Conservation (phyloP, 2,888 invertebrate species). For the Epirrhoe alternata region DNA sequence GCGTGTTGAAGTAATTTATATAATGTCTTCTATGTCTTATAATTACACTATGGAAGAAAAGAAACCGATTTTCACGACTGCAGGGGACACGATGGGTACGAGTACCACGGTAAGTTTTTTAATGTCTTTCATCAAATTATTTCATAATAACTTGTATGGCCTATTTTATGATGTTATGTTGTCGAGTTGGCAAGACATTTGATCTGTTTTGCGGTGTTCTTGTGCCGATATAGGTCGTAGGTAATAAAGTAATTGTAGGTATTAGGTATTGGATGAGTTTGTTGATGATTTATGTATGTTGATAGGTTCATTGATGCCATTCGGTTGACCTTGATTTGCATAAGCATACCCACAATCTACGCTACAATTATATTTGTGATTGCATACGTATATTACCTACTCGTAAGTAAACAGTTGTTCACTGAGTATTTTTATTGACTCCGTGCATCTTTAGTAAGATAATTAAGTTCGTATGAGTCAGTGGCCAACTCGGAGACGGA, state of each 20-base stretch:
- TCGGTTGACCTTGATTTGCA: not conserved
- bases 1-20: conserved; percentile 4
- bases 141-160: not conserved
- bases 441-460: no score
- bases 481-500: no score
- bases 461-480: no score
- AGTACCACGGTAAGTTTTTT: conserved; percentile 60
- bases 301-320: not conserved
- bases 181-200: conserved; percentile 17
- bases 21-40: conserved; percentile 57
- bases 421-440: no score
- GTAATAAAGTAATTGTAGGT: not conserved
- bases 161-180: not conserved
- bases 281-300: not conserved
- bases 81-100: conserved; percentile 58
- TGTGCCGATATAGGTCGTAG: not conserved
- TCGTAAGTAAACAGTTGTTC: no score
- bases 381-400: not conserved
- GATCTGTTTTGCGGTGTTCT: conserved; percentile 1
- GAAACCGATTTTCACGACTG: conserved; percentile 63
- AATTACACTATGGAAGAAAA: conserved; percentile 62
- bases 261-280: not conserved
- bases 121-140: not conserved
- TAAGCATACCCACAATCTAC: not conserved
- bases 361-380: not conserved